phyloP scores from a whole-genome alignment of 2,888 invertebrate species.

The Phaedon cochleariae region DNA sequence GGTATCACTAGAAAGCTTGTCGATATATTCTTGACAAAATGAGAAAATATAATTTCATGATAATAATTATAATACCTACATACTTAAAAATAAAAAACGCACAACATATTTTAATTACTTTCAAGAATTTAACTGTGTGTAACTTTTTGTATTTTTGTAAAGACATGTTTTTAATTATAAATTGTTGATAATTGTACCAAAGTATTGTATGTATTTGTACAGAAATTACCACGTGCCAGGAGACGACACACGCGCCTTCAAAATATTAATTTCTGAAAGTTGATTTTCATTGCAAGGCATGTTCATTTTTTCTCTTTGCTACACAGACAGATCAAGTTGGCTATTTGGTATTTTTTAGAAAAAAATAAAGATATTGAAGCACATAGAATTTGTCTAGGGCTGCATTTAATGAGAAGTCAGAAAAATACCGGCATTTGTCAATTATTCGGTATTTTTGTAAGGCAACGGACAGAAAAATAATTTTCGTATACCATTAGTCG shows the following conservation, averaged over 20 bases:
- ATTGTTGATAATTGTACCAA: conserved; percentile 38
- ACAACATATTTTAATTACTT: conserved; percentile 44
- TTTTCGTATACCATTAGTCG: conserved; percentile 38
- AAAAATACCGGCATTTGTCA: conserved; percentile 56
- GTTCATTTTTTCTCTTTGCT: conserved; percentile 28
- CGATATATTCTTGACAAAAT: conserved; percentile 23
- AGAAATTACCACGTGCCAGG: conserved; percentile 21
- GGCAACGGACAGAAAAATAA: conserved; percentile 36
- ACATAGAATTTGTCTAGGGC: conserved; percentile 62
- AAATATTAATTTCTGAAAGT: not conserved
- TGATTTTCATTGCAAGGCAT: not conserved
- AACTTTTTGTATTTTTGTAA: conserved; percentile 43
- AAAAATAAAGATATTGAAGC: conserved; percentile 57
- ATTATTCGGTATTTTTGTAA: conserved; percentile 50
- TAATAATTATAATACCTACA: not conserved
- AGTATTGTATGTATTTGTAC: conserved; percentile 40
- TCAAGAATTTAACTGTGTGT: conserved; percentile 40
- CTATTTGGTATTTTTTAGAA: conserved; percentile 52
- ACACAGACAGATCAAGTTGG: conserved; percentile 45
- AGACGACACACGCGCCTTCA: not conserved
- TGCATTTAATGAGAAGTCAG: conserved; percentile 59
- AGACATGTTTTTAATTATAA: conserved; percentile 42
- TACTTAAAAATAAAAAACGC: conserved; percentile 41
- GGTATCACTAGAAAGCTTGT: no score
- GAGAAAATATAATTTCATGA: conserved; percentile 30